Conservation (phyloP, 53 echinoderm and acorn worm genomes). For the Henricia sp. region DNA sequence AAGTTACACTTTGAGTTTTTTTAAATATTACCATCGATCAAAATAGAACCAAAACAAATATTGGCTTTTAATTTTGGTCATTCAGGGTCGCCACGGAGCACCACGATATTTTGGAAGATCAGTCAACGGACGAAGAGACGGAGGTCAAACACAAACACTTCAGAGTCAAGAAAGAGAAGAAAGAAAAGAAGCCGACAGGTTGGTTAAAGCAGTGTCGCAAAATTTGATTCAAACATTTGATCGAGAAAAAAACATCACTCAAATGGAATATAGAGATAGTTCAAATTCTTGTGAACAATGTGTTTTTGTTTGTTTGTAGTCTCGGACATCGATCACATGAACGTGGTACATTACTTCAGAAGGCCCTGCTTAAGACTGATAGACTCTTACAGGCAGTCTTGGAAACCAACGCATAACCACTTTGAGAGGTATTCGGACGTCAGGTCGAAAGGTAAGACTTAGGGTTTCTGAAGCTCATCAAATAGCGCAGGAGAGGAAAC, state of each 20-base stretch:
- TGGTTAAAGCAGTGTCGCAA: too few species aligned
- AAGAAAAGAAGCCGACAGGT: slow-evolving; percentile 73
- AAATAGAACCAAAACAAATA: not conserved
- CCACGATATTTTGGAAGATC: slow-evolving; percentile 87
- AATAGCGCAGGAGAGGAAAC: too few species aligned
- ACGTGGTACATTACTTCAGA: slow-evolving; percentile 93
- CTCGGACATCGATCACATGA: slow-evolving; percentile 78
- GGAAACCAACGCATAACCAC: slow-evolving; percentile 99
- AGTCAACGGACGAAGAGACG: slow-evolving; percentile 97
- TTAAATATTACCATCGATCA: not conserved
- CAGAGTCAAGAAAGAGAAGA: slow-evolving; percentile 85
- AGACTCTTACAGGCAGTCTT: slow-evolving; percentile 86
- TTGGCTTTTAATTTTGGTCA: not conserved
- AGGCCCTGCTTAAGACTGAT: slow-evolving; percentile 84
- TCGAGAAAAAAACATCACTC: too few species aligned
- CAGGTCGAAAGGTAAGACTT: slow-evolving; percentile 86
- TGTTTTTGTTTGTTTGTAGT: slow-evolving; percentile 13
- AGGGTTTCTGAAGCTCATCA: too few species aligned
- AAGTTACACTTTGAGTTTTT: too few species aligned
- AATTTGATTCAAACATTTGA: too few species aligned
- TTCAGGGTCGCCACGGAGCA: slow-evolving; percentile 92
- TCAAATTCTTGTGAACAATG: not conserved
- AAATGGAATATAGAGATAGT: not conserved
- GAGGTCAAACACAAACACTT: slow-evolving; percentile 84
- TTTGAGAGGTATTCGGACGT: slow-evolving; percentile 98